These are phyloP conservation scores for Enteromius trimaculatus DNA, from an alignment of 2,797 vertebrate genomes.

Conservation along the genomic window DNA sequence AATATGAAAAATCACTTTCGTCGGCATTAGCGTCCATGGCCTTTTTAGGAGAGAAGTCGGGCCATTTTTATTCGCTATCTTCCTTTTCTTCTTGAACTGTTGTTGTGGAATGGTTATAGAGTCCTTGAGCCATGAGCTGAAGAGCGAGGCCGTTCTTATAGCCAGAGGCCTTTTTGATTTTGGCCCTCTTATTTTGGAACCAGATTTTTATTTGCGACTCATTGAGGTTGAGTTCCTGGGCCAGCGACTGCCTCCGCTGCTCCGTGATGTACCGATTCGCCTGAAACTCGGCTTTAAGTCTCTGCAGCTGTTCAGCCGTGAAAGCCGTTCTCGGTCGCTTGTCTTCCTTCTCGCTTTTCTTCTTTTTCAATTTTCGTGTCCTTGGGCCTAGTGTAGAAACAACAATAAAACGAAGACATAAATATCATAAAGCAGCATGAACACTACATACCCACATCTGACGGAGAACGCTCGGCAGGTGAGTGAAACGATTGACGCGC, in stretches of 20 bases:
- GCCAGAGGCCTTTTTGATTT: slow-evolving; percentile 95
- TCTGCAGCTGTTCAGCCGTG: slow-evolving; percentile 96
- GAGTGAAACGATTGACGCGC: neutral
- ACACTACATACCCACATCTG: slow-evolving; percentile 10
- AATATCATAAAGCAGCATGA: slow-evolving; percentile 66
- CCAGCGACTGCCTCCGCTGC: slow-evolving; percentile 92
- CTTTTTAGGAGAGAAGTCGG: slow-evolving; percentile 52
- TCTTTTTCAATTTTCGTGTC: slow-evolving; percentile 97
- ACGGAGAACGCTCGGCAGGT: slow-evolving; percentile 1
- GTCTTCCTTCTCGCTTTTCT: slow-evolving; percentile 95
- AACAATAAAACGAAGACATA: slow-evolving; percentile 76
- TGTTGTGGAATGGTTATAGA: slow-evolving; percentile 97
- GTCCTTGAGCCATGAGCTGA: slow-evolving; percentile 98
- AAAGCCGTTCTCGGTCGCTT: slow-evolving; percentile 95
- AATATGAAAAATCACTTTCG: slow-evolving; percentile 47
- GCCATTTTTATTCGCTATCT: slow-evolving; percentile 84
- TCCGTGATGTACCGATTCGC: slow-evolving; percentile 97
- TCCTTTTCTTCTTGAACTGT: slow-evolving; percentile 94
- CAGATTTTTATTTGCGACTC: slow-evolving; percentile 98
- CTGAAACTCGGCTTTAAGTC: slow-evolving; percentile 96
- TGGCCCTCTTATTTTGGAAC: slow-evolving; percentile 98
- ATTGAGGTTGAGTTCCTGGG: slow-evolving; percentile 95
- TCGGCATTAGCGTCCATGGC: slow-evolving; percentile 29
- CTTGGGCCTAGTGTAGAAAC: slow-evolving; percentile 90
- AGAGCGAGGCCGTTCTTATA: slow-evolving; percentile 95